Conservation (phyloP, 2,888 invertebrate species). For the Ceratothoa steindachneri region DNA sequence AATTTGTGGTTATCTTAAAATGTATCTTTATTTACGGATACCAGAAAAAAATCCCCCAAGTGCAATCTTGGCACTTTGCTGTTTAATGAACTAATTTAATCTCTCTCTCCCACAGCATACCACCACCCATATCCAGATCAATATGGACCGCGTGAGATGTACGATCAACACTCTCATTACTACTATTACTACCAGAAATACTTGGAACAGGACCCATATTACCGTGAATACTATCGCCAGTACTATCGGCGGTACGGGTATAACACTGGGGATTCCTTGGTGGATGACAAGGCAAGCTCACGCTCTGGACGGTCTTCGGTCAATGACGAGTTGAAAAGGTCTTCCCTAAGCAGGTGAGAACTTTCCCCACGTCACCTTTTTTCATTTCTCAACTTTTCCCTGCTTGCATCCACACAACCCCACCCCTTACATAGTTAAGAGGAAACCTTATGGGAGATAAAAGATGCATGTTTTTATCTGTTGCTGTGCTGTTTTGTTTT, state of each 20-base stretch:
- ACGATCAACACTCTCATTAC: conserved; percentile 14
- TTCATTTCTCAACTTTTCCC: not conserved
- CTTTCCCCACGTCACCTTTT: not conserved
- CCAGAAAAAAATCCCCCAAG: too few relatives aligned
- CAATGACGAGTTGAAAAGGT: conserved; percentile 57
- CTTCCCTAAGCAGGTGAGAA: conserved; percentile 28
- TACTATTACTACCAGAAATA: conserved; percentile 17
- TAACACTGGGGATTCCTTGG: conserved; percentile 23
- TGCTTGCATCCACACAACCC: not conserved
- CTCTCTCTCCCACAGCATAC: not conserved
- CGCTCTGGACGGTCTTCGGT: conserved; percentile 80
- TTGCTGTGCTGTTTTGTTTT: too few relatives aligned
- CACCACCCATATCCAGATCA: not conserved
- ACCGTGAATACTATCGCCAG: conserved; percentile 17
- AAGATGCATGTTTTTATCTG: too few relatives aligned
- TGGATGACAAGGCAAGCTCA: conserved; percentile 62
- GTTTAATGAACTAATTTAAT: too few relatives aligned
- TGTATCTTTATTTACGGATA: too few relatives aligned
- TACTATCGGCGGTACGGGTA: not conserved
- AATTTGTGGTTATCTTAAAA: too few relatives aligned
- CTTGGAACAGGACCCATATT: conserved; percentile 22
- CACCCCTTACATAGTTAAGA: too few relatives aligned
- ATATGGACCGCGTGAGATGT: not conserved
- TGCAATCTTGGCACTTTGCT: too few relatives aligned
- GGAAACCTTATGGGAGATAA: too few relatives aligned